Conservation (phyloP, 2,797 vertebrate genomes). For the Megaceryle alcyon region DNA sequence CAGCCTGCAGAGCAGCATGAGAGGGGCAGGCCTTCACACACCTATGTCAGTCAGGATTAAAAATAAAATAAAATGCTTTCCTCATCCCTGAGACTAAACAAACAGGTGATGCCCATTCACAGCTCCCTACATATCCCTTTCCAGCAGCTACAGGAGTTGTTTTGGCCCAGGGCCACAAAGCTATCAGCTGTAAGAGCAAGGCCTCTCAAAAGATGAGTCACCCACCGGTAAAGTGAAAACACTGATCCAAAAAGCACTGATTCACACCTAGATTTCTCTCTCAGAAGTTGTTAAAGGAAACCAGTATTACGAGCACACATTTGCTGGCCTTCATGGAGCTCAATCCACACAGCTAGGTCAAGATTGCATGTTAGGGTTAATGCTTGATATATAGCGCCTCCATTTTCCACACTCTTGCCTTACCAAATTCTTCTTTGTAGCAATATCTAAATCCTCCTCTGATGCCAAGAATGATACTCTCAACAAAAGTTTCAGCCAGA, state of each 20-base stretch:
- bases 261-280: not conserved
- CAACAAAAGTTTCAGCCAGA: not conserved
- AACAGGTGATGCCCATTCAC: not conserved
- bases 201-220: not conserved
- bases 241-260: not conserved
- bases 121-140: not conserved
- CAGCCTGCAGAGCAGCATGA: not conserved
- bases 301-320: not conserved
- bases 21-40: not conserved
- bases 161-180: not conserved
- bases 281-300: not conserved
- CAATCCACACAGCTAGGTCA: not conserved
- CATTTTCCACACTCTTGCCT: not conserved
- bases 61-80: not conserved
- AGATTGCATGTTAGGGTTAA: not conserved
- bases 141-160: not conserved
- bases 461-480: not conserved
- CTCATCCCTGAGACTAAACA: not conserved
- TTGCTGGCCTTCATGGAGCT: not conserved
- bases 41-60: not conserved
- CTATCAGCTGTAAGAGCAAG: not conserved
- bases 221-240: not conserved
- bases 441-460: not conserved
- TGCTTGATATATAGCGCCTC: not conserved
- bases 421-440: not conserved